phyloP scores from a whole-genome alignment of 2,888 invertebrate species.

The Aleiodes leptofemur region DNA sequence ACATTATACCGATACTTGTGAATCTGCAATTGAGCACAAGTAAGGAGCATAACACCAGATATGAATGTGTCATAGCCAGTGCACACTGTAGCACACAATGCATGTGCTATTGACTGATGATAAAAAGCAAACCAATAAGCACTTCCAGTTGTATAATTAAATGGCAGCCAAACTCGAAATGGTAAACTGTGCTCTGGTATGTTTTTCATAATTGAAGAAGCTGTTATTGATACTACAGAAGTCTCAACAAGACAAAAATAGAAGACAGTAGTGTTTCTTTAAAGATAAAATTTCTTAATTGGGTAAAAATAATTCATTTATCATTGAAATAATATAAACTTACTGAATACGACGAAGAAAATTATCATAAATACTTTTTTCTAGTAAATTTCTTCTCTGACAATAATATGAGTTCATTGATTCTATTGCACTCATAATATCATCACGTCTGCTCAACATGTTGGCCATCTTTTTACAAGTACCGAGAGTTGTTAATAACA shows the following conservation, averaged over 20 bases:
- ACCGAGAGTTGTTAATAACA: slow-evolving; percentile 8
- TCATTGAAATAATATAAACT: not conserved
- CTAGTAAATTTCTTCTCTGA: not conserved
- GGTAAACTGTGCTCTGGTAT: slow-evolving; percentile 12
- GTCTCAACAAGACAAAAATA: slow-evolving; percentile 7
- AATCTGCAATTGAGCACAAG: not conserved
- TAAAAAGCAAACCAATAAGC: slow-evolving; percentile 21
- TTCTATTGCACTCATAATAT: slow-evolving; percentile 33
- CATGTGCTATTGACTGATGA: slow-evolving; percentile 11
- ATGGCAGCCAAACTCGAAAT: slow-evolving; percentile 33
- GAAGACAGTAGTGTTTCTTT: not conserved
- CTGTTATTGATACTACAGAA: not conserved
- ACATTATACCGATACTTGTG: not conserved
- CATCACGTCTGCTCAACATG: slow-evolving; percentile 36
- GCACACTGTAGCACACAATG: not conserved
- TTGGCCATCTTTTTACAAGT: slow-evolving; percentile 41
- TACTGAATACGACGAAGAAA: slow-evolving; percentile 9
- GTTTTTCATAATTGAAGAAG: slow-evolving; percentile 26
- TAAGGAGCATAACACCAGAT: slow-evolving; percentile 15
- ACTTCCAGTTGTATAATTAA: not conserved
- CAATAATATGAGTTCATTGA: not conserved
- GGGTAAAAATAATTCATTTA: not conserved
- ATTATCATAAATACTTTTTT: not conserved
- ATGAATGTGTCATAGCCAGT: slow-evolving; percentile 23
- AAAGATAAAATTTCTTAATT: too few species aligned